Percentiles rank a stretch among this genome's conserved stretches.
These are phyloP conservation scores for Ceratina japonica DNA, from an alignment of 1,140 invertebrate genomes.

Conservation along the genomic window DNA sequence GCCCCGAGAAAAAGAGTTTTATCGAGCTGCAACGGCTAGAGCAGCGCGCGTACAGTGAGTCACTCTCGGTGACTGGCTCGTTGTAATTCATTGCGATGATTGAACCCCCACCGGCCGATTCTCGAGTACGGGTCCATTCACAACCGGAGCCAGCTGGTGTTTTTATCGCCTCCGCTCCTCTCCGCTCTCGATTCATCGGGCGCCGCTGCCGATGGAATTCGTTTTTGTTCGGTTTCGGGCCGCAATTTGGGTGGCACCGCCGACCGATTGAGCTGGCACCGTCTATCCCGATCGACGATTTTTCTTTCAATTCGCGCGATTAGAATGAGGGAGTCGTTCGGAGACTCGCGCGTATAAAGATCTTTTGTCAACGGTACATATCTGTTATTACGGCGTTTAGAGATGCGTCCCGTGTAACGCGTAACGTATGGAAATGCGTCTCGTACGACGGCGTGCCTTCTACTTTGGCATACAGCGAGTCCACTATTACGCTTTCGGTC, in stretches of 20 bases:
- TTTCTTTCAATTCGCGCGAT: no score
- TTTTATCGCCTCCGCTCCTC: not conserved
- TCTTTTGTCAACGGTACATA: not conserved
- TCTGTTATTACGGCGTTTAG: not conserved
- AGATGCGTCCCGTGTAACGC: not conserved
- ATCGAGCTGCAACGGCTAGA: constrained; percentile 34
- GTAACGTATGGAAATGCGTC: constrained; percentile 13
- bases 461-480: not conserved
- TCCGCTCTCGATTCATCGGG: not conserved
- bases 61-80: constrained; percentile 64
- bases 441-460: not conserved
- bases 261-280: not conserved
- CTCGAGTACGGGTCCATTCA: constrained; percentile 53
- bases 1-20: constrained; percentile 30
- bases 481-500: not conserved
- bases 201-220: not conserved
- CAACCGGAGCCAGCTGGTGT: constrained; percentile 34
- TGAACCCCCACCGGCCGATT: constrained; percentile 38
- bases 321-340: no score
- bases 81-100: constrained; percentile 71
- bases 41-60: constrained; percentile 50
- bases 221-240: no score
- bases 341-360: not conserved
- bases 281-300: no score
- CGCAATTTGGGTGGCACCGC: not conserved